Evolutionary conservation across 2,113 vertebrate species (phyloP).

Genomic region (Tachycineta bicolor): DNA sequence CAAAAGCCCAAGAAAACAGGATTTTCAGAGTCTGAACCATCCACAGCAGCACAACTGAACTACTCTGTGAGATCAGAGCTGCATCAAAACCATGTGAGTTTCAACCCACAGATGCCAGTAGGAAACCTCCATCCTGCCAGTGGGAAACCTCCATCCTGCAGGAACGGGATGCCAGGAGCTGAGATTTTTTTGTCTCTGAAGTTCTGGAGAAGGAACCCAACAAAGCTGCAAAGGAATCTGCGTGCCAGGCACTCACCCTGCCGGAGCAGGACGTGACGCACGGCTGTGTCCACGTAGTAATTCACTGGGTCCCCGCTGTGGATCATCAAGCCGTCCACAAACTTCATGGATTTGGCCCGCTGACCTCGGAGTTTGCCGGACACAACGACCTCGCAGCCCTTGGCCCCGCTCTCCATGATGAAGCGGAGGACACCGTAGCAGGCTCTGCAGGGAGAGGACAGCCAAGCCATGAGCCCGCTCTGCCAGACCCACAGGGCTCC

Average conservation of each 20-base stretch:
- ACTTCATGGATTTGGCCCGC: constrained; percentile 99
- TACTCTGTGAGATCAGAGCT: background rate
- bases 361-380: constrained; percentile 96
- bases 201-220: background rate
- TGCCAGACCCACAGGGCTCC: background rate
- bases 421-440: constrained; percentile 97
- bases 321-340: constrained; percentile 98
- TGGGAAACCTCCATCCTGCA: background rate
- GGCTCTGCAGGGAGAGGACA: constrained; percentile 75
- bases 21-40: background rate
- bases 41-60: background rate
- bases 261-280: constrained; percentile 94
- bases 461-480: background rate
- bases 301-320: constrained; percentile 98
- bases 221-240: background rate
- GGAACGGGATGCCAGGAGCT: accelerated
- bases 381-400: constrained; percentile 96
- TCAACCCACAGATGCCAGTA: background rate
- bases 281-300: constrained; percentile 97
- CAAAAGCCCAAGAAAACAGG: background rate
- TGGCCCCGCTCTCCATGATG: constrained; percentile 99
- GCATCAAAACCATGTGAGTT: accelerated
- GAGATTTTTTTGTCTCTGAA: background rate
- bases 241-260: constrained; percentile 82
- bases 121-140: background rate